Conservation (phyloP, 2,888 invertebrate species). For the Choreutis nemorana region DNA sequence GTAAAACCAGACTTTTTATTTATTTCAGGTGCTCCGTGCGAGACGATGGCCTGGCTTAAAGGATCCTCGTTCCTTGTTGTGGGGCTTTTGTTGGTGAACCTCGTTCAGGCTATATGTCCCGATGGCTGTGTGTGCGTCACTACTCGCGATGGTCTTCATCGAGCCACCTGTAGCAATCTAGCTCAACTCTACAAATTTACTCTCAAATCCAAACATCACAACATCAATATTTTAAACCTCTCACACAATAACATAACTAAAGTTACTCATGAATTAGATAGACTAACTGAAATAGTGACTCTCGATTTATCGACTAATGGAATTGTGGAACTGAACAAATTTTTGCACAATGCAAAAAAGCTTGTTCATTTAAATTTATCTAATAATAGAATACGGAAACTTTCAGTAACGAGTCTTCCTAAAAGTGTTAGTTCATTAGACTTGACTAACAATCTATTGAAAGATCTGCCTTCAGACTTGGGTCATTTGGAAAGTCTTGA, state of each 20-base stretch:
- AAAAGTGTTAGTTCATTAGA: slow-evolving; percentile 68
- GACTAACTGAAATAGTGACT: slow-evolving; percentile 67
- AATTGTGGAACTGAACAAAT: slow-evolving; percentile 64
- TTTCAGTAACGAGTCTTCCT: slow-evolving; percentile 63
- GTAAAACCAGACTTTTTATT: too few relatives aligned
- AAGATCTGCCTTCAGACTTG: slow-evolving; percentile 67
- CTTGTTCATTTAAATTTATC: slow-evolving; percentile 67
- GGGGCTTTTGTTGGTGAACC: slow-evolving; percentile 31
- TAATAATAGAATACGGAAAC: slow-evolving; percentile 65
- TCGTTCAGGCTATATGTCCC: slow-evolving; percentile 51
- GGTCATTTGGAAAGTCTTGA: slow-evolving; percentile 62
- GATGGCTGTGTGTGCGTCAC: slow-evolving; percentile 64
- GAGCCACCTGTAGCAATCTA: slow-evolving; percentile 72
- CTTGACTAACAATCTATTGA: slow-evolving; percentile 69
- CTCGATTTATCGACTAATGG: slow-evolving; percentile 71
- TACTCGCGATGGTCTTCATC: slow-evolving; percentile 73
- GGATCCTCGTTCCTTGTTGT: slow-evolving; percentile 29
- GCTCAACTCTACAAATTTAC: slow-evolving; percentile 77
- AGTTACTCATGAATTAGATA: slow-evolving; percentile 62
- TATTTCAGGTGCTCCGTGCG: slow-evolving; percentile 46
- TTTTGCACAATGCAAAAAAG: slow-evolving; percentile 65
- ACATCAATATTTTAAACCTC: slow-evolving; percentile 67
- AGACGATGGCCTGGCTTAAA: slow-evolving; percentile 36
- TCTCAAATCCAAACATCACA: slow-evolving; percentile 55
- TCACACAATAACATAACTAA: slow-evolving; percentile 70